Percentiles rank a stretch among this genome's conserved stretches.
Evolutionary conservation across 2,888 invertebrate genomes (phyloP).

Genomic region (Lepidochrysops patricia): DNA sequence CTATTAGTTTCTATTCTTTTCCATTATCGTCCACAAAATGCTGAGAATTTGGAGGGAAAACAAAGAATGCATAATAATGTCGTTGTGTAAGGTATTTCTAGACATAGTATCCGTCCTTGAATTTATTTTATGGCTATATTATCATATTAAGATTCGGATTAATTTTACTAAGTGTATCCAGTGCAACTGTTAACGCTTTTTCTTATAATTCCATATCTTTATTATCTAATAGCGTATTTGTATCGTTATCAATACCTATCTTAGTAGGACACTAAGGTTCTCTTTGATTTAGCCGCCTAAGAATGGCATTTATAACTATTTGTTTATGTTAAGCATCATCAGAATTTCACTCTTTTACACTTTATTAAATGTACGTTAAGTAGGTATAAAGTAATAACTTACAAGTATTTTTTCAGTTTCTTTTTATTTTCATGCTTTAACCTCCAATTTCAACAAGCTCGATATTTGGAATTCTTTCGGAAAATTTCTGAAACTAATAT

Average conservation of each 20-base stretch:
- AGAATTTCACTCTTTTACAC: too few species aligned
- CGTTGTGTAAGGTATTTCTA: neutral
- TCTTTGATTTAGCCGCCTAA: neutral
- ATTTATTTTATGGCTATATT: too few species aligned
- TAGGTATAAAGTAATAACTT: too few species aligned
- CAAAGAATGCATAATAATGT: neutral
- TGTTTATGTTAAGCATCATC: neutral
- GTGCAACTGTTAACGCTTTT: neutral
- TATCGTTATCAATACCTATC: conserved; percentile 6
- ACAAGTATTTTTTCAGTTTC: too few species aligned
- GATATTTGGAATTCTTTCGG: too few species aligned
- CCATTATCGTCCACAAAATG: conserved; percentile 17
- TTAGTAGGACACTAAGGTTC: conserved; percentile 1
- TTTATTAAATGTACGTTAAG: too few species aligned
- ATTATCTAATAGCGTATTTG: neutral
- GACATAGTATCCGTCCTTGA: too few species aligned
- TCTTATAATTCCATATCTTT: conserved; percentile 4
- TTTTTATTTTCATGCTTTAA: too few species aligned
- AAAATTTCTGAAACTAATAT: too few species aligned
- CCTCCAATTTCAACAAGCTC: too few species aligned
- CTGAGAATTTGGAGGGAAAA: neutral
- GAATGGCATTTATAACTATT: neutral
- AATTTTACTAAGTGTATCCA: neutral
- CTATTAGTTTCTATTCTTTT: conserved; percentile 18
- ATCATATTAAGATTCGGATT: too few species aligned